Percentiles rank a stretch among this genome's conserved stretches.
These are phyloP conservation scores for Scrobipalpa costella DNA, from an alignment of 2,888 invertebrate species.

Conservation along the genomic window DNA sequence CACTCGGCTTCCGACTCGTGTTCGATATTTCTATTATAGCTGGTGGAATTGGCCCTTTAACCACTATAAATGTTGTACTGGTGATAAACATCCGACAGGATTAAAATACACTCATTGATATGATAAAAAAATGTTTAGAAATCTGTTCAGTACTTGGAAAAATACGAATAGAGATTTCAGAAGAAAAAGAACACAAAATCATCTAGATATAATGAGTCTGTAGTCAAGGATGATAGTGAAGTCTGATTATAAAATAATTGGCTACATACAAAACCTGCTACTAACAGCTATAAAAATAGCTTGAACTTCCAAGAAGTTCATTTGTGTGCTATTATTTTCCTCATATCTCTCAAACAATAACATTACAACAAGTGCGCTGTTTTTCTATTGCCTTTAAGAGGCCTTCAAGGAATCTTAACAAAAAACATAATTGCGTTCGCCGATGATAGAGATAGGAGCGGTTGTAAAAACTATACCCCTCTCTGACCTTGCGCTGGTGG, in stretches of 20 bases:
- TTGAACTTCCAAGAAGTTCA: background rate
- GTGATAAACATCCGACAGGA: background rate
- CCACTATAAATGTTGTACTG: background rate
- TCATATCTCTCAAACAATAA: background rate
- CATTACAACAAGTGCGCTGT: conserved; percentile 3
- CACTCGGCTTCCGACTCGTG: conserved; percentile 65
- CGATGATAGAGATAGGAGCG: conserved; percentile 25
- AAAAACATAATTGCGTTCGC: conserved; percentile 23
- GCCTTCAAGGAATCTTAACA: conserved; percentile 14
- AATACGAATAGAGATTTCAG: too few relatives aligned
- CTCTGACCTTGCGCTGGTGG: conserved; percentile 26
- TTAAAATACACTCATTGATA: too few relatives aligned
- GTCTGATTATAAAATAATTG: too few relatives aligned
- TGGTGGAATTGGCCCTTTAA: conserved; percentile 25
- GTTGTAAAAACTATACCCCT: conserved; percentile 25
- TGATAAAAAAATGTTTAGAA: too few relatives aligned
- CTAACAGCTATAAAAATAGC: background rate
- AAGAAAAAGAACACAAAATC: too few relatives aligned
- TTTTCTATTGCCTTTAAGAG: background rate
- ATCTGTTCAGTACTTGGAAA: too few relatives aligned
- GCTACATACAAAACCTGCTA: too few relatives aligned
- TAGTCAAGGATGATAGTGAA: too few relatives aligned
- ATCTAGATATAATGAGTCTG: too few relatives aligned
- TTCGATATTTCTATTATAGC: conserved; percentile 70
- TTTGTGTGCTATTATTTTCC: background rate